phyloP scores from a whole-genome alignment of 2,797 vertebrate genomes.

The Eutrigla gurnardus region DNA sequence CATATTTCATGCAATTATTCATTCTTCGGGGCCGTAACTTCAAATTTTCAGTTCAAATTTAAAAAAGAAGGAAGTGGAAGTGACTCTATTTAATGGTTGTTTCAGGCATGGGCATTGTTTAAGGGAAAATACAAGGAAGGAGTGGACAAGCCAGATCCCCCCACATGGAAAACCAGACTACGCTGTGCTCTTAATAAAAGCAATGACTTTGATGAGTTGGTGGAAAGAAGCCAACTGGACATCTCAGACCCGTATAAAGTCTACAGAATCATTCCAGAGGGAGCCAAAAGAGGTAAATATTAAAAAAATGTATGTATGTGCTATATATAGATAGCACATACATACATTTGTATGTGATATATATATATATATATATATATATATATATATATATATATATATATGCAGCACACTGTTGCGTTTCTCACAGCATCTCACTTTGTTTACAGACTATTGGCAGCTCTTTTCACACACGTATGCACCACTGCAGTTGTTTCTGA shows the following conservation, averaged over 20 bases:
- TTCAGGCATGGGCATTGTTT: constrained; percentile 97
- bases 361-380: too few species aligned
- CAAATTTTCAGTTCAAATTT: too few species aligned
- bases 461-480: constrained; percentile 53
- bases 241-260: constrained; percentile 99
- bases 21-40: background rate
- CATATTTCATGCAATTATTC: background rate
- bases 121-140: constrained; percentile 98
- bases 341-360: too few species aligned
- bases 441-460: constrained; percentile 48
- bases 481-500: constrained; percentile 71
- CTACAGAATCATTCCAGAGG: constrained; percentile 97
- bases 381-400: background rate
- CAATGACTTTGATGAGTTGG: constrained; percentile 98
- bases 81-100: constrained; percentile 37
- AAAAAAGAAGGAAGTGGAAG: constrained; percentile 24
- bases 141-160: constrained; percentile 97
- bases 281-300: constrained; percentile 91
- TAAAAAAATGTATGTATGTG: constrained; percentile 3
- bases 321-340: too few species aligned
- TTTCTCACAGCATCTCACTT: constrained; percentile 31
- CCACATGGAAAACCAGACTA: constrained; percentile 98
- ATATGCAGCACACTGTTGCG: background rate
- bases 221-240: constrained; percentile 95
- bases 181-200: constrained; percentile 98